These are phyloP conservation scores for Spilarctia lutea DNA, from an alignment of 2,888 invertebrate genomes.

Conservation along the genomic window DNA sequence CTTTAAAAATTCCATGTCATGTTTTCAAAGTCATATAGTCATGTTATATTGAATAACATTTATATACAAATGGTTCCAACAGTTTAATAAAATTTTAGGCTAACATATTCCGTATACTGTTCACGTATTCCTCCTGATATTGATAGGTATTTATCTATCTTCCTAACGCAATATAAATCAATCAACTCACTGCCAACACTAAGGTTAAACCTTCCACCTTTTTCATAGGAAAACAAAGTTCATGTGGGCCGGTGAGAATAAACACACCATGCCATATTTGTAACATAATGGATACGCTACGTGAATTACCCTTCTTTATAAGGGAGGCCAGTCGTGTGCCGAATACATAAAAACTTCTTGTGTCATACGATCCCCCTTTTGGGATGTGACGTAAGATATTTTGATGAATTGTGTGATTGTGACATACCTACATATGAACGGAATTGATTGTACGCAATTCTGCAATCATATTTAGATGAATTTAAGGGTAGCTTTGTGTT, in stretches of 20 bases:
- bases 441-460: conserved; percentile 14
- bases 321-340: conserved; percentile 38
- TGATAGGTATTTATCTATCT: neutral
- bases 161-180: neutral
- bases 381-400: conserved; percentile 38
- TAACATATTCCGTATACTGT: neutral
- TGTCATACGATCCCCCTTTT: conserved; percentile 32
- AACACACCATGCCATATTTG: conserved; percentile 50
- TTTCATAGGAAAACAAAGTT: conserved; percentile 48
- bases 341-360: conserved; percentile 45
- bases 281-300: conserved; percentile 54
- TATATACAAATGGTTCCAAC: neutral
- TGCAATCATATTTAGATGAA: neutral
- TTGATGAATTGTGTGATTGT: conserved; percentile 32
- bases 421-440: conserved; percentile 16
- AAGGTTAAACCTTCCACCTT: conserved; percentile 39
- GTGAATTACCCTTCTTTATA: conserved; percentile 50
- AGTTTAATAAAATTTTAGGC: neutral
- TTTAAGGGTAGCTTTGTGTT: neutral
- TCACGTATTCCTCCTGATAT: neutral
- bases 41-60: neutral
- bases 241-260: conserved; percentile 41
- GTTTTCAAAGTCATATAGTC: too few species aligned
- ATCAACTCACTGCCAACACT: conserved; percentile 3
- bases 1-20: too few species aligned